Evolutionary conservation across 2,797 vertebrate genomes (phyloP).

Genomic region (Pelobates cultripes): DNA sequence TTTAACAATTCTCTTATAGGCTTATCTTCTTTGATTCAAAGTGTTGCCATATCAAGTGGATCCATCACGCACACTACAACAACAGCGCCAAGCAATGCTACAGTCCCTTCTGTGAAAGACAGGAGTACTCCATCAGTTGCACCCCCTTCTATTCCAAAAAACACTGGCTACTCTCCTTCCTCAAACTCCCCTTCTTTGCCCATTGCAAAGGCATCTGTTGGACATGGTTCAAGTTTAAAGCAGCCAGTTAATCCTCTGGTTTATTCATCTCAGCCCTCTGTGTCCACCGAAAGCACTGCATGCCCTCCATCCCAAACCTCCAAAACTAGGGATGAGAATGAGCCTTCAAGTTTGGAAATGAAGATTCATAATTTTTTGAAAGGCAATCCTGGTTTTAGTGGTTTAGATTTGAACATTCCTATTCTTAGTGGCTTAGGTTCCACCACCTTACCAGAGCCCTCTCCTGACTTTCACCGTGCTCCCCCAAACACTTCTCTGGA

Average conservation of each 20-base stretch:
- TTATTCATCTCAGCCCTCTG: constrained; percentile 69
- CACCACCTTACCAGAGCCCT: constrained; percentile 63
- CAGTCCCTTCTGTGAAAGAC: constrained; percentile 64
- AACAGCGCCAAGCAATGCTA: constrained; percentile 63
- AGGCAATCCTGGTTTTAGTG: constrained; percentile 93
- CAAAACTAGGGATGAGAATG: constrained; percentile 70
- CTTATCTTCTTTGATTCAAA: constrained; percentile 91
- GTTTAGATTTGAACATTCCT: constrained; percentile 83
- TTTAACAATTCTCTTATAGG: constrained; percentile 71
- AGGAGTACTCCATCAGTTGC: constrained; percentile 62
- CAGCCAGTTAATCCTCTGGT: constrained; percentile 67
- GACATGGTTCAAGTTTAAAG: constrained; percentile 69
- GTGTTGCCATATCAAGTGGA: constrained; percentile 73
- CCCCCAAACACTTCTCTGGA: constrained; percentile 78
- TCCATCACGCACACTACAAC: constrained; percentile 65
- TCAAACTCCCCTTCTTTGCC: constrained; percentile 75
- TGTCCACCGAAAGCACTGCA: constrained; percentile 65
- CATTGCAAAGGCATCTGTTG: constrained; percentile 58
- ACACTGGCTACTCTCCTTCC: constrained; percentile 72
- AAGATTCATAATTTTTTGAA: constrained; percentile 98
- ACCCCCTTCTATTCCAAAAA: constrained; percentile 69
- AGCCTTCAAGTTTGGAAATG: constrained; percentile 88
- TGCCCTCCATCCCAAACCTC: constrained; percentile 67
- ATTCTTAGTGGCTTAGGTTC: constrained; percentile 79
- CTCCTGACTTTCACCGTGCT: constrained; percentile 71